Evolutionary conservation across 2,797 vertebrate species (phyloP).

Genomic region (Poeciliopsis paucimaculata): DNA sequence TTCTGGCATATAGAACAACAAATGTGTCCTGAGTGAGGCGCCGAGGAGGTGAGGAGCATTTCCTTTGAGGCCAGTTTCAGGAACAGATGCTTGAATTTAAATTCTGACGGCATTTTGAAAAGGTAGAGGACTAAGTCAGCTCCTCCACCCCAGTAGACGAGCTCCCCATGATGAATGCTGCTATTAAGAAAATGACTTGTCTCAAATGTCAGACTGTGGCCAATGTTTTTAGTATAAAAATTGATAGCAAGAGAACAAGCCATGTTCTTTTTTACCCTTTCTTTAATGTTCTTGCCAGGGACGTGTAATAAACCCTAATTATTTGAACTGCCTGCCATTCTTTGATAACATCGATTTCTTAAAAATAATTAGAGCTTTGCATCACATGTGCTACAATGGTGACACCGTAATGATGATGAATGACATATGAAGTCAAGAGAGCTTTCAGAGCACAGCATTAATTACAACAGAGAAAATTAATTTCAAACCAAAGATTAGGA

Average conservation of each 20-base stretch:
- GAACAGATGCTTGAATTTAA: conserved; percentile 37
- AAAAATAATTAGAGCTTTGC: conserved; percentile 67
- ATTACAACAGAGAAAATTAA: not conserved
- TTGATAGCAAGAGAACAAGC: conserved; percentile 64
- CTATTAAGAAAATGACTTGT: conserved; percentile 77
- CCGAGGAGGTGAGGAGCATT: conserved; percentile 34
- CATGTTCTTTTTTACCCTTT: conserved; percentile 51
- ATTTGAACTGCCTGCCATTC: conserved; percentile 72
- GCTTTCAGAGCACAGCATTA: conserved; percentile 16
- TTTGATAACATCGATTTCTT: conserved; percentile 55
- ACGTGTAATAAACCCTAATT: conserved; percentile 73
- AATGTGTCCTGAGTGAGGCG: conserved; percentile 22
- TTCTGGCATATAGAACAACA: conserved; percentile 34
- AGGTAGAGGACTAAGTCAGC: conserved; percentile 56
- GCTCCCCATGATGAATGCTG: conserved; percentile 66
- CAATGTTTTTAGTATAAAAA: conserved; percentile 71
- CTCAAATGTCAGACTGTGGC: conserved; percentile 71
- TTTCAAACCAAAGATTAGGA: not conserved
- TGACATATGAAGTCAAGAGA: conserved; percentile 36
- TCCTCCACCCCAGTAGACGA: conserved; percentile 34
- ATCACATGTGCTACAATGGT: conserved; percentile 43
- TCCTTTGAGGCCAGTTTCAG: conserved; percentile 31
- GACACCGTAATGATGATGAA: conserved; percentile 46
- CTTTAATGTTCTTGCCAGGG: conserved; percentile 61
- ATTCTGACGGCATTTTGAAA: conserved; percentile 64